Conservation (phyloP, 2,888 invertebrate species). For the Chrysotoxum bicinctum region DNA sequence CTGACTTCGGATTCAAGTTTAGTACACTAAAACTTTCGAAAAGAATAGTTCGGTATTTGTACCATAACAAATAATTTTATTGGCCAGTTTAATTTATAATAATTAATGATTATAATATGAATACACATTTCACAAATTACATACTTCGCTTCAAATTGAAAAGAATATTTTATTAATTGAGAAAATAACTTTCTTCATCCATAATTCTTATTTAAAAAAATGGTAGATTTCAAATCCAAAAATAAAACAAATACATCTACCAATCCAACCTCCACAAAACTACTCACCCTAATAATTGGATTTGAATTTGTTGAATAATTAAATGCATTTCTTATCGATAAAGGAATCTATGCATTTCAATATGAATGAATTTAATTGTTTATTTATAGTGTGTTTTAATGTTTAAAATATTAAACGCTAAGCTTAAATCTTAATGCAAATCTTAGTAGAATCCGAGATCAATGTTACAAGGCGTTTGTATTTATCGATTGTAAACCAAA, state of each 20-base stretch:
- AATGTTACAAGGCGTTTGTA: neutral
- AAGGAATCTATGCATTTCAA: constrained; percentile 15
- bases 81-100: too few relatives aligned
- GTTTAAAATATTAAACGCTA: neutral
- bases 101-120: too few relatives aligned
- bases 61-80: too few relatives aligned
- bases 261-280: neutral
- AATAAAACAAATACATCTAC: neutral
- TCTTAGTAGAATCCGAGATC: neutral
- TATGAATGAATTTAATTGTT: neutral
- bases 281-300: neutral
- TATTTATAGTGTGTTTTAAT: neutral
- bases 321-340: constrained; percentile 12
- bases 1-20: too few relatives aligned
- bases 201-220: too few relatives aligned
- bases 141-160: too few relatives aligned
- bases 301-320: constrained; percentile 1
- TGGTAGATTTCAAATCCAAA: neutral
- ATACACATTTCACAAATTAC: too few relatives aligned
- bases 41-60: too few relatives aligned
- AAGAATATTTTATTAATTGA: too few relatives aligned
- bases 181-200: too few relatives aligned
- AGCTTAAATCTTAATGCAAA: constrained; percentile 1
- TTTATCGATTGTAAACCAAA: constrained; percentile 38
- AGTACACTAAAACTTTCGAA: too few relatives aligned